Evolutionary conservation across 2,888 invertebrate species (phyloP), one percentile per base, ranked within the genome.

Genomic region (Salpingus planirostris): DNA sequence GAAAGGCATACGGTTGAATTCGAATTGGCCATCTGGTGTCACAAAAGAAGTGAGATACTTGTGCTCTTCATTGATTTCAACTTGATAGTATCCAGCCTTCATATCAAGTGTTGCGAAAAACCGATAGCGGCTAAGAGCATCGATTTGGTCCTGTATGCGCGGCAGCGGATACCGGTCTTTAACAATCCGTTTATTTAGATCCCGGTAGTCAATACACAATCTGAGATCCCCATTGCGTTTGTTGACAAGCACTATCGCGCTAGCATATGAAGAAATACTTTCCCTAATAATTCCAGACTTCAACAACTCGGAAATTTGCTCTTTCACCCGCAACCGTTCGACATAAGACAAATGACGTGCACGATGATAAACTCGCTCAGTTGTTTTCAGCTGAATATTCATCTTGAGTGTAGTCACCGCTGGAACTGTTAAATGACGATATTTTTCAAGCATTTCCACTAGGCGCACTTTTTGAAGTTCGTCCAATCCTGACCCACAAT

Each of bases 31-130:
- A 23, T 23, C 10, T 4, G 23, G 23, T 23, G 23, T 23, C 7
- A 6, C 10, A 10, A 23, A 23, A 23, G 23, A 6, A 15, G 27
- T 32, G 21, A 11, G 12, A 15, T 15, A 10, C 21, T 32, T 32
- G 3, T 21, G 29, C 4, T 15, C 29, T 10, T 15, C 21, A 6
- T 30, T 11, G 15, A 32, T 15, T 8, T 11, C 7, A 12, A 32
- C n/a, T 14, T 32, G 32, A 27, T 28, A 32, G 21, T 32, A 32
- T 6, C 28, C 32, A n/a, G 11, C 8, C 10, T 29, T 15, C 6
- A 32, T 3, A 13, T 32, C 28, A 6, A 32, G n/a, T 8, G 13
- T 12, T 6, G n/a, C 13, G 27, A 29, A 31, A 3, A 30, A 4
- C 22, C 18, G 21, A 4, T 14, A 27, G n/a, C 7, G 10, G 5